Evolutionary conservation across 2,797 vertebrate species (phyloP), one percentile per base, ranked within the genome.

Genomic region (Danio jaintianensis): DNA sequence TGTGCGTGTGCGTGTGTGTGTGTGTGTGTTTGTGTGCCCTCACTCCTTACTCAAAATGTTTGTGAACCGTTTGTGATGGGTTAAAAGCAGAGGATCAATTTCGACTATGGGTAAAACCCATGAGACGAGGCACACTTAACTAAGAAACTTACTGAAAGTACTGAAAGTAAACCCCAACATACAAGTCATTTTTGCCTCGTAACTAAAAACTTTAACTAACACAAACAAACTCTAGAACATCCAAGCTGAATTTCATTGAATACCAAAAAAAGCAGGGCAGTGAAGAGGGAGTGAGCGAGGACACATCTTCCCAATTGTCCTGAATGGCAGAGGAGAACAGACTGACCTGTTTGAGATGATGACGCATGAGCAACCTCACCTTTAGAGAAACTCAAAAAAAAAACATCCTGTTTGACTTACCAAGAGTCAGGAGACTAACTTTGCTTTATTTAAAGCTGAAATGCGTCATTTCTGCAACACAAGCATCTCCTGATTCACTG

Each of bases 291-390:
- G 18, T 47, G 58, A 69, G 40, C 11, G 58, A 73, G 67, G 18
- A 72, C 80, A 79, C 29, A 15, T 62, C 67, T 29, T 45, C 55
- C 29, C 22, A 16, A 29, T 29, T 18, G 67, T 75, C 66, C 53
- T 20, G 22, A 18, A 62, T 16, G 12, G 36, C 61, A 52, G 42
- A 78, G 52, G 13, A 80, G 77, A 81, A 80, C 83, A 81, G 38
- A 7, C 18, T 79, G 79, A 82, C 80, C 81, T 53, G 43, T 81
- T 84, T 73, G 78, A 73, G 68, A 42, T 48, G 40, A 68, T 79
- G 84, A 80, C 42, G 55, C 67, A 72, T 6, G n/a, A 58, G 11
- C 36, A 45, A 52, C 52, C 13, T 72, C 58, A 48, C 83, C 71
- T 78, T 76, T 63, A 5, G 53, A 68, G 36, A 83, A 85, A 85